Evolutionary conservation across 2,888 invertebrate species (phyloP).

Genomic region (Caenorhabditis drosophilae): DNA sequence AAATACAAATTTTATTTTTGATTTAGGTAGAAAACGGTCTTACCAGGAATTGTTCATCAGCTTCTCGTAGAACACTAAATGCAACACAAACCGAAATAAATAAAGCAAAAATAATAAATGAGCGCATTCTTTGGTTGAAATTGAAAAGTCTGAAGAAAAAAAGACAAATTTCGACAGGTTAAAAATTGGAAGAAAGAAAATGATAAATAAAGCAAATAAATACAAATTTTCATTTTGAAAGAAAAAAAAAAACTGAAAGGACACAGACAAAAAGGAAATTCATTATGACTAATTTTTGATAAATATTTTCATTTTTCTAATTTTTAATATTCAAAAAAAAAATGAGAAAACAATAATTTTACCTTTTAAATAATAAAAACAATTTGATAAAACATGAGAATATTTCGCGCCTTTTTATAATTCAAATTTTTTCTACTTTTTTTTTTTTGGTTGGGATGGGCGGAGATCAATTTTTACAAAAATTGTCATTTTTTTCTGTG

Average conservation of each 20-base stretch:
- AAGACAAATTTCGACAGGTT: no score
- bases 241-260: no score
- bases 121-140: conserved; percentile 13
- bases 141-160: not conserved
- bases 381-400: not conserved
- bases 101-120: conserved; percentile 28
- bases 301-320: no score
- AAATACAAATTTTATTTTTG: not conserved
- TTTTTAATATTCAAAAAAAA: no score
- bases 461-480: no score
- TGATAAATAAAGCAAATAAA: not conserved
- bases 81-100: conserved; percentile 26
- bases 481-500: not conserved
- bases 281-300: no score
- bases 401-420: not conserved
- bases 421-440: not conserved
- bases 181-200: no score
- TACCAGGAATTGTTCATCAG: conserved; percentile 26
- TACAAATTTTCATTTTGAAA: not conserved
- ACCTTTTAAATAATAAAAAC: no score
- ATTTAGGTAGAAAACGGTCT: not conserved
- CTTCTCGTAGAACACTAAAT: conserved; percentile 29
- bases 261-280: no score
- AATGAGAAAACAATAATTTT: no score
- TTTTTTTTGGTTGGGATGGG: no score